Conservation (phyloP, 2,797 vertebrate species). For the Lagothrix lagotricha region DNA sequence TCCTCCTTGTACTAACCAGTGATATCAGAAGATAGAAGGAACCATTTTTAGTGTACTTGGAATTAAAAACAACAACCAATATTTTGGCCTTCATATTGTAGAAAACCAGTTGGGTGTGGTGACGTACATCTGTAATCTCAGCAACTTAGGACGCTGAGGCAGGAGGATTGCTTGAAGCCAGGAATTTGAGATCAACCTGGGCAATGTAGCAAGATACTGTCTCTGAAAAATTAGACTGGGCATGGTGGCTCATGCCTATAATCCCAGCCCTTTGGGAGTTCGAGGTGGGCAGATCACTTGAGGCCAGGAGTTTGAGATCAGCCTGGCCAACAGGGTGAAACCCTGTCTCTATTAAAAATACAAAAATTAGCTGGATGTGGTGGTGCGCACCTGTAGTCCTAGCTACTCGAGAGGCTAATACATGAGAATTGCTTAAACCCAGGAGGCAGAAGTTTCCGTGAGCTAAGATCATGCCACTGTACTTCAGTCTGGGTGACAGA, state of each 20-base stretch:
- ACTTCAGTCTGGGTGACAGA: neutral
- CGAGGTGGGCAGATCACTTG: neutral
- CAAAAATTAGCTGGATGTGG: neutral
- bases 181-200: neutral
- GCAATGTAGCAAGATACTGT: neutral
- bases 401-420: neutral
- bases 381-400: neutral
- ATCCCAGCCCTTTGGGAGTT: neutral
- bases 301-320: neutral
- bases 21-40: constrained; percentile 10
- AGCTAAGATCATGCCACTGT: neutral
- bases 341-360: neutral
- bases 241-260: neutral
- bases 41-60: neutral
- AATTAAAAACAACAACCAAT: neutral
- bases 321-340: neutral
- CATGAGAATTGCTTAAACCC: neutral
- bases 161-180: neutral
- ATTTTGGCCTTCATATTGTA: neutral
- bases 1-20: neutral
- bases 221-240: neutral
- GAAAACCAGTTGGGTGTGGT: neutral
- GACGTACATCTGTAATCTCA: neutral
- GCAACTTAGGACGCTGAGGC: neutral
- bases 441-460: neutral